Evolutionary conservation across 2,797 vertebrate species (phyloP), one percentile per base, ranked within the genome.

Genomic region (Orientallactaga sibirica): DNA sequence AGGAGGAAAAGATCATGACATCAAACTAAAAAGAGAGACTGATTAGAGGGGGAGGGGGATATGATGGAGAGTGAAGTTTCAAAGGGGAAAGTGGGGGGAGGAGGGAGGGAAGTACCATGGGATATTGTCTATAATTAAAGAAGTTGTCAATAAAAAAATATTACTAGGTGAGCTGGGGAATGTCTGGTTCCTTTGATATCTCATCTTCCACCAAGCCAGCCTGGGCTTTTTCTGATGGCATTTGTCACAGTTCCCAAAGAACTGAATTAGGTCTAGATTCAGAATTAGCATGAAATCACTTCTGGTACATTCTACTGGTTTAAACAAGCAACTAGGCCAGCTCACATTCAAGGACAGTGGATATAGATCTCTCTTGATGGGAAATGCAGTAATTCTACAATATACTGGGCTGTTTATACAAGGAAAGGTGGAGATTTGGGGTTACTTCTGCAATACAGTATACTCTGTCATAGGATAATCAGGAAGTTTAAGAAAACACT

Each of bases 151-250:
- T 37, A 37, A 37, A 37, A 37, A 37, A 37, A 37, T 37, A 37
- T 37, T 37, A 37, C 16, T 55, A 78, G 37, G 55, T 88, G 27
- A 92, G 12, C 25, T 74, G 27, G 27, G 27, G 27, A 79, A 76
- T 67, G 24, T 22, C n/a, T 67, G 18, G 10, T 29, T 22, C 66
- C 9, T 2, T 2, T n/a, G 14, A 5, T 8, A 48, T 74, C 75
- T 94, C 78, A 55, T 61, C 80, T 80, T 80, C 62, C 58, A 33
- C 22, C 81, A 78, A 62, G 61, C n/a, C 81, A 92, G 74, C 55
- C 25, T 68, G 20, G 74, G 19, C 29, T 90, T 75, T 92, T 81
- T 81, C 84, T 43, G 43, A 27, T n/a, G 70, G 22, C 18, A 62
- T 3, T 25, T 86, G 66, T 15, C 37, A 64, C 19, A 37, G 24